Evolutionary conservation across 2,797 vertebrate species (phyloP), one percentile per base, ranked within the genome.

Genomic region (Schizopygopsis pylzovi): DNA sequence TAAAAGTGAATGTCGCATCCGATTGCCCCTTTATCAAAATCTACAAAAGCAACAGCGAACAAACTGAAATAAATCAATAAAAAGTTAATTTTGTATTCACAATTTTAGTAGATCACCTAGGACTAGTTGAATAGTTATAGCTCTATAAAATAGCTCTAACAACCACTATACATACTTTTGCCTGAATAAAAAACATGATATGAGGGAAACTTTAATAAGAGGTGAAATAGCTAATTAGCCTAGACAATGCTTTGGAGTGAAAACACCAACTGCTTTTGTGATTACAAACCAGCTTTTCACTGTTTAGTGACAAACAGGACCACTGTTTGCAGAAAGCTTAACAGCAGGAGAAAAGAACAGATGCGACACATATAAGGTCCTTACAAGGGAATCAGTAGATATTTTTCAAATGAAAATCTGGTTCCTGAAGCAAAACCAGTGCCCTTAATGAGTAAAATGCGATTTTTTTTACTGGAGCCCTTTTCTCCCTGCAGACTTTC

Each of bases 141-240:
- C 28, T 33, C 28, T 33, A 33, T 33, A 61, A 90, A 90, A 92
- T 93, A 89, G 89, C 87, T 88, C 90, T 90, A 89, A 92, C 90
- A 92, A 94, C 94, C 91, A 93, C 90, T 93, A 93, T 93, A 93
- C 92, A 92, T 93, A 88, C 86, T 93, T 93, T 93, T 93, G 91
- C 88, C 90, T 90, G 90, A 92, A 37, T 67, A 39, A 20, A 68
- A 39, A 39, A 68, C 10, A 43, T 49, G 79, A 93, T 90, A 92
- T 92, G 92, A 92, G 92, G 92, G 91, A 92, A 92, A 93, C 92
- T 93, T 95, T 94, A 94, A 94, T 93, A 94, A 94, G 92, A 91
- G 92, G 89, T 88, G 93, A 88, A 83, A 81, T 54, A 33, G 39
- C 91, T 94, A 94, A 95, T 95, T 94, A 95, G 91, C 85, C 71